phyloP scores from a whole-genome alignment of 2,797 vertebrate species.

The Amazonetta brasiliensis region DNA sequence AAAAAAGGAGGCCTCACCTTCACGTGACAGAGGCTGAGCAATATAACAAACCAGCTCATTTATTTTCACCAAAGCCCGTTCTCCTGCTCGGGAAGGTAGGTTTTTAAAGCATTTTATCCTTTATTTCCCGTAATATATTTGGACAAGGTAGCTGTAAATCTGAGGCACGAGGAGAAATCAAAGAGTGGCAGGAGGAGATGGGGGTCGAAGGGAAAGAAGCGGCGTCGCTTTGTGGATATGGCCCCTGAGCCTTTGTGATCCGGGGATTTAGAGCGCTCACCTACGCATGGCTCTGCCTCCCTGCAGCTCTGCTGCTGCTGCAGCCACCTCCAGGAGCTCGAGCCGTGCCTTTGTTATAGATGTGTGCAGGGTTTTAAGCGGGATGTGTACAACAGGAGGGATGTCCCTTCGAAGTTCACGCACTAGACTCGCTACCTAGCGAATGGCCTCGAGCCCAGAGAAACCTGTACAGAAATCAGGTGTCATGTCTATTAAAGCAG shows the following conservation, averaged over 20 bases:
- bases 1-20: slow-evolving; percentile 72
- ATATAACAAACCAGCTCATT: slow-evolving; percentile 66
- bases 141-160: slow-evolving; percentile 70
- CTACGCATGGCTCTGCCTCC: neutral
- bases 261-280: slow-evolving; percentile 18
- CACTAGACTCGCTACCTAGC: neutral
- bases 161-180: slow-evolving; percentile 59
- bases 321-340: neutral
- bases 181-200: slow-evolving; percentile 46
- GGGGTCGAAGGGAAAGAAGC: slow-evolving; percentile 53
- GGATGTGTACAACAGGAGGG: fast-evolving
- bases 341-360: fast-evolving
- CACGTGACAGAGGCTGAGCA: slow-evolving; percentile 62
- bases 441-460: neutral
- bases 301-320: neutral
- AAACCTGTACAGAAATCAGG: neutral
- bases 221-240: neutral
- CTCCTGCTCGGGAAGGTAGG: slow-evolving; percentile 44
- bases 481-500: neutral
- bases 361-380: fast-evolving
- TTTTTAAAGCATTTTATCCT: slow-evolving; percentile 71
- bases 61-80: slow-evolving; percentile 58
- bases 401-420: neutral
- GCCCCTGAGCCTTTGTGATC: slow-evolving; percentile 31
- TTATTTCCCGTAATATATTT: slow-evolving; percentile 75